Percentiles rank a stretch among this genome's conserved stretches.
phyloP scores from a whole-genome alignment of 1,140 invertebrate species.

The Octopus bimaculoides region DNA sequence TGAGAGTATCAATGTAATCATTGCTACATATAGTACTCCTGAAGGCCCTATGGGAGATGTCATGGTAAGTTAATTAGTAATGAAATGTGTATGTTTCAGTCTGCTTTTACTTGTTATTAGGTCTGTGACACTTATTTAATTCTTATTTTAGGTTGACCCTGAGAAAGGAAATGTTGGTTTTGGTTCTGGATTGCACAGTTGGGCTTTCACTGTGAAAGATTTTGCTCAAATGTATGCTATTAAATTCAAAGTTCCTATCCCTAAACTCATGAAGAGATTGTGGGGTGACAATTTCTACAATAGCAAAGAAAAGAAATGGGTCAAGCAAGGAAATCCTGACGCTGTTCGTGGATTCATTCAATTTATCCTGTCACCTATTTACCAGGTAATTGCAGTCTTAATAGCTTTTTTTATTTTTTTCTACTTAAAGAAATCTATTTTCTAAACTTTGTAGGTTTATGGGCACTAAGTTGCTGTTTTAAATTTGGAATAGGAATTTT shows the following conservation, averaged over 20 bases:
- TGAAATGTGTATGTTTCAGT: too few species aligned
- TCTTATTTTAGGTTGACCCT: conserved; percentile 73
- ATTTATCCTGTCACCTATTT: conserved; percentile 98
- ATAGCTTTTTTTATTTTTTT: background rate
- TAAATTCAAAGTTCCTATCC: conserved; percentile 96
- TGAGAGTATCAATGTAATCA: conserved; percentile 99
- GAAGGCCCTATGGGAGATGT: conserved; percentile 96
- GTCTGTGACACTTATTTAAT: background rate
- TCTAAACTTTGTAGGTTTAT: too few species aligned
- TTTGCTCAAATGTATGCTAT: conserved; percentile 98
- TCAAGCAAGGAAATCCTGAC: conserved; percentile 78
- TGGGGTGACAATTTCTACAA: conserved; percentile 99
- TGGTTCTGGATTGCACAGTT: conserved; percentile 97
- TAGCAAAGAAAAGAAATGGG: conserved; percentile 83
- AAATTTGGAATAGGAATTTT: too few species aligned
- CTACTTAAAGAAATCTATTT: background rate
- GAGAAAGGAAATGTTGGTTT: conserved; percentile 98
- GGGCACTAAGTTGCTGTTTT: too few species aligned
- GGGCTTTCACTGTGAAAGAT: conserved; percentile 99
- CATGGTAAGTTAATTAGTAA: conserved; percentile 29
- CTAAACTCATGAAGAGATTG: conserved; percentile 90
- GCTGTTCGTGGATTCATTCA: conserved; percentile 97
- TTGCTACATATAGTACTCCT: conserved; percentile 98
- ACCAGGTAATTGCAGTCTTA: conserved; percentile 67
- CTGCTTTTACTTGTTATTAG: too few species aligned